Base-by-base conservation (phyloP, 37 sponge, comb jelly and placozoan species). In the Hormiphora californensis region DNA sequence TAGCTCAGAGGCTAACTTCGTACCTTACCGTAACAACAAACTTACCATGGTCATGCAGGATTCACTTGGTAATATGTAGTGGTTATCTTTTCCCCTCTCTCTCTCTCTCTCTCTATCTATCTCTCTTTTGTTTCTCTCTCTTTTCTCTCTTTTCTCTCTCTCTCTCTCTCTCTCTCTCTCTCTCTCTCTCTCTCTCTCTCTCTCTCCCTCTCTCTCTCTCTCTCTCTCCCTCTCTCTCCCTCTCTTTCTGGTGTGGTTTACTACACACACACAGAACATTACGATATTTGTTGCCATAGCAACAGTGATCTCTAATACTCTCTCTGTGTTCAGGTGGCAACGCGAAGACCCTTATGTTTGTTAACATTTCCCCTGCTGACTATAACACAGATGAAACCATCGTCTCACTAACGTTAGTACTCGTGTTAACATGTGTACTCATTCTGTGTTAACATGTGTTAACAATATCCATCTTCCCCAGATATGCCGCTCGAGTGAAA, bases 301-400 rank as follows among this genome's bases (percentile, higher is more conserved):
- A 31, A 65, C 67, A 21, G 9, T 9, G 21, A 65, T 28, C 67
- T 11, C 37, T 34, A 38, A 34, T 34, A 65, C 28, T 36, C 7
- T 65, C 61, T 57, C 37, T 65, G 37, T 73, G 4, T n/a, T 22
- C 63, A 90, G 90, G 90, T 31, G 90, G 90, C 0, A 90, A 90
- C 43, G 90, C 90, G 28, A 90, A 90, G 67, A 90, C 90, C 9
- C 90, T 90, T 40, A 90, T 90, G 90, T 90, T 90, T 90, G 90
- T 90, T 28, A 90, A 90, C 51, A 90, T 90, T 57, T 88, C 88
- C 0, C 90, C 90, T 36, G 90, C 90, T 69, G 90, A 90, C 40
- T 90, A 90, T 57, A 90, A 90, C 54, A 55, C 49, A 40, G 90
- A 90, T 68, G 90, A 90, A 73, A 90, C 90, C 1, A 63, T 90